phyloP scores from a whole-genome alignment of 2,888 invertebrate genomes.

The Sinodicranocentrus sp. region DNA sequence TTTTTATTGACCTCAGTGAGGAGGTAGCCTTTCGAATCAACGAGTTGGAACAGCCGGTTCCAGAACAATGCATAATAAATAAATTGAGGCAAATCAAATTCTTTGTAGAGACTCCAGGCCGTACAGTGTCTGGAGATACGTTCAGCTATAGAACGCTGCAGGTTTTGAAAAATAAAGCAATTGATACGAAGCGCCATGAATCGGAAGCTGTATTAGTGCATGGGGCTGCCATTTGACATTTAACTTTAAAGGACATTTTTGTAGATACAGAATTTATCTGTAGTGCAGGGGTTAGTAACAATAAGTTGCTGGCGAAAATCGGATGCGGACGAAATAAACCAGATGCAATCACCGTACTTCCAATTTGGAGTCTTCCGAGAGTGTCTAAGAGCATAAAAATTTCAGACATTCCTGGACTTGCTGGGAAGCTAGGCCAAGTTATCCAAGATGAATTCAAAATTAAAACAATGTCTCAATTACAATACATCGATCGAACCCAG shows the following conservation, averaged over 20 bases:
- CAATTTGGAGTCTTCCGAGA: neutral
- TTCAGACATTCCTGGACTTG: constrained; percentile 25
- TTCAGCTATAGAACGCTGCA: neutral
- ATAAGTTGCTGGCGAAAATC: constrained; percentile 28
- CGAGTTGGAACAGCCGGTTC: neutral
- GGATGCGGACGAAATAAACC: constrained; percentile 20
- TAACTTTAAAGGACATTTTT: neutral
- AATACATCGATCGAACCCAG: neutral
- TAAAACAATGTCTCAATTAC: neutral
- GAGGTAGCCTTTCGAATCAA: constrained; percentile 9
- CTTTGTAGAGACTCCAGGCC: neutral
- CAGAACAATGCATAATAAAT: neutral
- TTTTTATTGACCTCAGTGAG: constrained; percentile 22
- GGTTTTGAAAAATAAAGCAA: neutral
- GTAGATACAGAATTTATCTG: neutral
- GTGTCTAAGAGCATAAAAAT: constrained; percentile 18
- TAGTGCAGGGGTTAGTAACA: constrained; percentile 16
- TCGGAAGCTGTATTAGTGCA: constrained; percentile 20
- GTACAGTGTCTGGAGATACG: neutral
- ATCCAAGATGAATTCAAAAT: neutral
- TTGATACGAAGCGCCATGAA: neutral
- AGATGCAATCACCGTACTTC: constrained; percentile 5
- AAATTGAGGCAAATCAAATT: neutral
- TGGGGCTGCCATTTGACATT: constrained; percentile 17
- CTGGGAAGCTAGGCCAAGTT: neutral